Evolutionary conservation across 1,140 invertebrate genomes (phyloP), one percentile per base, ranked within the genome.

Genomic region (Anastrepha ludens): DNA sequence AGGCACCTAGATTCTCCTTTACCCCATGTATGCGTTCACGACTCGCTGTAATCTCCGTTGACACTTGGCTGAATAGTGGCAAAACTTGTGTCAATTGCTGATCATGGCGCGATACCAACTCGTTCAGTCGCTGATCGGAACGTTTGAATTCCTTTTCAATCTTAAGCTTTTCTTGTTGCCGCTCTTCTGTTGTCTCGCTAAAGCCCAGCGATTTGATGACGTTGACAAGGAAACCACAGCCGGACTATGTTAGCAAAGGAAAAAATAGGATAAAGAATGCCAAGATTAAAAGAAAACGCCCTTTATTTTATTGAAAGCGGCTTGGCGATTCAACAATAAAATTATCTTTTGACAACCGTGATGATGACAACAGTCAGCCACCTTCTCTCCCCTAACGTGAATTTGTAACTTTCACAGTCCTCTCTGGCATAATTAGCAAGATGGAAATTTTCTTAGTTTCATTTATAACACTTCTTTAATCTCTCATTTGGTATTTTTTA

Each of bases 151-250:
- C 98, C 89, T 97, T 97, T 94, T 99, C 98, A 58, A 99, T 94
- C 93, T 98, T 98, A 0, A 96, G 96, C 91, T 98, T 98, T 94
- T 99, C 98, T 91, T 97, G 96, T 92, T 99, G 98, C 89, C 98
- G 94, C 92, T 99, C 98, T 91, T 99, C 98, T 93, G 98, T 98
- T 55, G 98, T 98, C 94, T 98, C 97, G 94, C 97, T 98, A 58
- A 97, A 96, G 44, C 97, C 98, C 86, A 99, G 92, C 0, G 97
- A 98, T 88, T 98, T 95, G 89, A 99, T 98, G 8, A 99, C 97
- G 65, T 97, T 97, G 95, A 98, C 98, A 89, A 99, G 94, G 89
- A 99, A 70, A 90, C 92, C 88, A 89, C 92, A 85, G 88, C 92
- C 92, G 89, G 87, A 88, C 81, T 88, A 74, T 87, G 64, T n/a